Conservation (phyloP, 1,140 invertebrate species). For the Prorops nasuta region DNA sequence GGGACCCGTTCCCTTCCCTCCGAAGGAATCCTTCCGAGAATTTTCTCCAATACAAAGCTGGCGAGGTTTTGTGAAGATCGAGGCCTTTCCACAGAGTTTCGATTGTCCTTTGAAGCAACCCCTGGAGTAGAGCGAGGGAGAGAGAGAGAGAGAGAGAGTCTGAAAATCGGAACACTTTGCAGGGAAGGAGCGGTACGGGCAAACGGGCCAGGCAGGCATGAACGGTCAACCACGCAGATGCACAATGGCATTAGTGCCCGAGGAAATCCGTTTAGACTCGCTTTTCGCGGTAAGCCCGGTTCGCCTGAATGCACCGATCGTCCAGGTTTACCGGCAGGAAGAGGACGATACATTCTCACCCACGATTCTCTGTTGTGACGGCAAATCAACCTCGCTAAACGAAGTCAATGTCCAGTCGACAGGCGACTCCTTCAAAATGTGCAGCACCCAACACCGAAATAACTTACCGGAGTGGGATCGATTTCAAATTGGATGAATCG, state of each 20-base stretch:
- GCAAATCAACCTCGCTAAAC: constrained; percentile 11
- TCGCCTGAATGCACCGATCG: neutral
- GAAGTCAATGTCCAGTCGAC: constrained; percentile 8
- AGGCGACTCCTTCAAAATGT: too few relatives aligned
- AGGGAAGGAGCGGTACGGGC: too few relatives aligned
- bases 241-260: constrained; percentile 49
- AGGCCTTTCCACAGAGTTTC: constrained; percentile 1
- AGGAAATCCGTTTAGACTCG: constrained; percentile 47
- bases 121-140: too few relatives aligned
- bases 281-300: constrained; percentile 1
- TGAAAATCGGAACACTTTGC: constrained; percentile 31
- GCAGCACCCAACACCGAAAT: too few relatives aligned
- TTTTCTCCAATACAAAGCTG: constrained; percentile 43
- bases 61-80: constrained; percentile 10
- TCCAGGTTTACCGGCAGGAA: neutral
- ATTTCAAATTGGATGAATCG: too few relatives aligned
- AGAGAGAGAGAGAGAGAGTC: too few relatives aligned
- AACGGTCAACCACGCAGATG: constrained; percentile 13
- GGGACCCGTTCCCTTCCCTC: constrained; percentile 6
- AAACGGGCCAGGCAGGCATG: too few relatives aligned
- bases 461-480: too few relatives aligned
- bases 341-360: constrained; percentile 2
- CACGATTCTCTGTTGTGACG: constrained; percentile 23
- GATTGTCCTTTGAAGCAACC: neutral
- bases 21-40: constrained; percentile 48